Percentiles rank a stretch among this genome's conserved stretches.
Evolutionary conservation across 1,140 invertebrate genomes (phyloP).

Genomic region (Chironomus striatipennis): DNA sequence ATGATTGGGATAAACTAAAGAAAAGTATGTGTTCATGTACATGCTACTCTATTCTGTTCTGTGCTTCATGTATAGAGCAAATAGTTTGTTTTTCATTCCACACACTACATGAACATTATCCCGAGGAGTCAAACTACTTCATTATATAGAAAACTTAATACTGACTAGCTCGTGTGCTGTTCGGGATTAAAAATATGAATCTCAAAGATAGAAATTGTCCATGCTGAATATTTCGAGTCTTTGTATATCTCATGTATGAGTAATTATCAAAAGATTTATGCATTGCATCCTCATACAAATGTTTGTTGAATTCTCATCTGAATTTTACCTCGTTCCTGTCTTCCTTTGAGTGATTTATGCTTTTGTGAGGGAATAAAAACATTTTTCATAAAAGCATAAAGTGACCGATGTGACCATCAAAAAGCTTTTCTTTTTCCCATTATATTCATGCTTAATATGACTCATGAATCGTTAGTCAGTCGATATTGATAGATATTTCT

Average conservation of each 20-base stretch:
- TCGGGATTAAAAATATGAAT: no score
- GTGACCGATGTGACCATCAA: neutral
- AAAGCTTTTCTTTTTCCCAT: neutral
- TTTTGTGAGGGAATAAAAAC: neutral
- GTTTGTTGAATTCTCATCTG: neutral
- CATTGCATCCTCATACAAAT: neutral
- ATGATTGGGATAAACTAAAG: neutral
- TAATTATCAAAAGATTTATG: conserved; percentile 21
- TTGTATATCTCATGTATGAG: neutral
- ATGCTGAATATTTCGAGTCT: neutral
- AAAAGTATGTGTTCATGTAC: neutral
- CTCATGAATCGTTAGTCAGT: neutral
- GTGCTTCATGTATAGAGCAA: neutral
- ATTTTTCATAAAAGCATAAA: neutral
- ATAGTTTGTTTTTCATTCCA: neutral
- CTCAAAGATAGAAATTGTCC: neutral
- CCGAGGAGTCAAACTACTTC: no score
- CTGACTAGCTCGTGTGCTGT: no score
- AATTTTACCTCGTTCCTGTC: neutral
- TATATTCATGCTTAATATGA: neutral
- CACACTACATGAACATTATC: neutral
- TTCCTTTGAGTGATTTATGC: neutral
- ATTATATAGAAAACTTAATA: no score
- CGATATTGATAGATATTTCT: no score
- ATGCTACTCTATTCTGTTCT: neutral